These are phyloP conservation scores for Netelia melanura DNA, from an alignment of 2,888 invertebrate genomes.

Conservation along the genomic window DNA sequence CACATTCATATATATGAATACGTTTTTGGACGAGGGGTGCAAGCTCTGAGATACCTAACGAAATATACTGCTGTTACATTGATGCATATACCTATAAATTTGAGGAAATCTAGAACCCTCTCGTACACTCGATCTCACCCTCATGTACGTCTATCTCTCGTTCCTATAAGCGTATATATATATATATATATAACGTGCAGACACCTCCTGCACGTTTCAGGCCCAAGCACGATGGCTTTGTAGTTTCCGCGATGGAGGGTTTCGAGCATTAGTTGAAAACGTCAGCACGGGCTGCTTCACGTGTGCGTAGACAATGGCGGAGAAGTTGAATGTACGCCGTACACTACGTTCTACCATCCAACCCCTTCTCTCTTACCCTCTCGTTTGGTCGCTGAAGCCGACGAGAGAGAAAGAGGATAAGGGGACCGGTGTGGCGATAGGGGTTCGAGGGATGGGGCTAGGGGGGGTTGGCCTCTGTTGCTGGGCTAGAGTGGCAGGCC, in stretches of 20 bases:
- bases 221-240: conserved; percentile 62
- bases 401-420: conserved; percentile 40
- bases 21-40: background rate
- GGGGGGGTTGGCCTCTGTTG: conserved; percentile 47
- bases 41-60: conserved; percentile 34
- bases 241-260: conserved; percentile 65
- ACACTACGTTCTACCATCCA: conserved; percentile 39
- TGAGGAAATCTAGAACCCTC: conserved; percentile 48
- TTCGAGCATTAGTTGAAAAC: conserved; percentile 68
- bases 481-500: conserved; percentile 64
- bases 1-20: background rate
- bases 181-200: background rate
- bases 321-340: conserved; percentile 63
- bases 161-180: background rate
- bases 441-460: conserved; percentile 25
- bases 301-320: conserved; percentile 77
- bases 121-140: conserved; percentile 39
- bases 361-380: conserved; percentile 23
- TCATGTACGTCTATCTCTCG: conserved; percentile 32
- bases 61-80: conserved; percentile 59
- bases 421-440: conserved; percentile 29
- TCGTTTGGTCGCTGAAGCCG: conserved; percentile 19
- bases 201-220: conserved; percentile 38
- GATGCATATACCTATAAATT: conserved; percentile 56
- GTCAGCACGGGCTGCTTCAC: conserved; percentile 75